A percentile compares a stretch with the other conserved stretches of the same genome.
Conservation (phyloP, 2,797 vertebrate species). For the Labroides dimidiatus region DNA sequence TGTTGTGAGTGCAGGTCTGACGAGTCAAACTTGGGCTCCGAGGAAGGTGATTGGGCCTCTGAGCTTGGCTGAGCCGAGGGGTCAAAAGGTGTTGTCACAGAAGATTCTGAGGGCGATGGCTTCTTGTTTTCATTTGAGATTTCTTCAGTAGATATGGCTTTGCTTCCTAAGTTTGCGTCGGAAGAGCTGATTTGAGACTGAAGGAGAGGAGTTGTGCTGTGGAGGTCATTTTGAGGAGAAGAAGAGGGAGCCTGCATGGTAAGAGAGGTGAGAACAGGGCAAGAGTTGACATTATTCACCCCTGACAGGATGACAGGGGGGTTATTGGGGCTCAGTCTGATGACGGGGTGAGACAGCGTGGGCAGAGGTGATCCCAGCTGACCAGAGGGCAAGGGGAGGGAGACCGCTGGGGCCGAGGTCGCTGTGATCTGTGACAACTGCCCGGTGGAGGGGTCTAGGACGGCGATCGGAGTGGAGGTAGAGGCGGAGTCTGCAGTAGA, state of each 20-base stretch:
- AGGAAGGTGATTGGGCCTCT: constrained; percentile 51
- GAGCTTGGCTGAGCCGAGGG: constrained; percentile 42
- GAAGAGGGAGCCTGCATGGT: constrained; percentile 37
- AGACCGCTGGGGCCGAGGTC: constrained; percentile 63
- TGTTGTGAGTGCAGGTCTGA: constrained; percentile 67
- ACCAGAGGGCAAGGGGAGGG: constrained; percentile 67
- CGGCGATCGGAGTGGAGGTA: constrained; percentile 73
- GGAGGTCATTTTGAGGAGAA: constrained; percentile 42
- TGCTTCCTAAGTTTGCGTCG: constrained; percentile 71
- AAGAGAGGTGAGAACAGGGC: constrained; percentile 48
- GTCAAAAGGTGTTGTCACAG: constrained; percentile 46
- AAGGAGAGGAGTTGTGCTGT: constrained; percentile 20
- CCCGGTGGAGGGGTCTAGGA: constrained; percentile 75
- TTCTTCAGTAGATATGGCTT: constrained; percentile 79
- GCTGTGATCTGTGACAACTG: constrained; percentile 77
- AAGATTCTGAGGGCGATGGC: constrained; percentile 61
- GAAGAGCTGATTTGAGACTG: constrained; percentile 66
- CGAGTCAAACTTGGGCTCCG: constrained; percentile 60
- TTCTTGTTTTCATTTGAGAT: constrained; percentile 72
- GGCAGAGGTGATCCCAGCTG: constrained; percentile 65
- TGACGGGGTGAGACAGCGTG: constrained; percentile 66
- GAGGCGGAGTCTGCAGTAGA: constrained; percentile 68
- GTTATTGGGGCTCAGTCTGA: constrained; percentile 65
- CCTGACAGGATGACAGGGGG: constrained; percentile 74
- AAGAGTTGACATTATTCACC: constrained; percentile 40